Base-by-base conservation (phyloP, 2,888 invertebrate species). In the Phoronis australis region DNA sequence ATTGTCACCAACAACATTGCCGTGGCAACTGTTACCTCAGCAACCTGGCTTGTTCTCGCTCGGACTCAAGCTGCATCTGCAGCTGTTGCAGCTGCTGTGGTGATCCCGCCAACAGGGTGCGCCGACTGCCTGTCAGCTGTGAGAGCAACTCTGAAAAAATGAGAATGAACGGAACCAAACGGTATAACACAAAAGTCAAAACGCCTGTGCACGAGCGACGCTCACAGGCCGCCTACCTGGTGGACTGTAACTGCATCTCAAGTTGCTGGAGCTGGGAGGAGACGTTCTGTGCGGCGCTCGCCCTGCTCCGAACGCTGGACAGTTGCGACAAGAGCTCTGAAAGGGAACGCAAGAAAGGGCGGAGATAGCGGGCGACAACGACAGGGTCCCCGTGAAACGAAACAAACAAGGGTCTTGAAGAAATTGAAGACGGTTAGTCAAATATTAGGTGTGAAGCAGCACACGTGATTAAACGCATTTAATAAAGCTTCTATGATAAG, bases 241-340 rank as follows among this genome's bases (percentile, higher is more conserved):
- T 93, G 88, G 67, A 82, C 78, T 93, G 93, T 81, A 76, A 59
- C 80, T 94, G 94, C 90, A 94, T 92, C 81, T 94, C 93, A 67
- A 94, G 81, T 76, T 94, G 93, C 76, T 93, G 93, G 75, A 94
- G 57, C 56, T 73, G 74, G 42, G 73, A 69, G 9, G 72, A 71
- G 9, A 75, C 73, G 54, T 68, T 71, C 56, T 74, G 73, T 22
- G 69, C 69, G 22, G 72, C 72, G 21, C 75, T 71, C 15, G 74
- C 72, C 37, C 76, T 62, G 51, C 90, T 86, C 69, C 95, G 83
- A 61, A 93, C 94, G 67, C 93, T 93, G 45, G 94, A 93, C 76
- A 96, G 82, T 81, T 95, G 95, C 51, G 94, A 93, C 60, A 96
- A 81, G 60, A 96, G 82, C 82, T 96, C 96, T 57, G 62, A 31